Evolutionary conservation across 2,888 invertebrate species (phyloP).

Genomic region (Panopea generosa): DNA sequence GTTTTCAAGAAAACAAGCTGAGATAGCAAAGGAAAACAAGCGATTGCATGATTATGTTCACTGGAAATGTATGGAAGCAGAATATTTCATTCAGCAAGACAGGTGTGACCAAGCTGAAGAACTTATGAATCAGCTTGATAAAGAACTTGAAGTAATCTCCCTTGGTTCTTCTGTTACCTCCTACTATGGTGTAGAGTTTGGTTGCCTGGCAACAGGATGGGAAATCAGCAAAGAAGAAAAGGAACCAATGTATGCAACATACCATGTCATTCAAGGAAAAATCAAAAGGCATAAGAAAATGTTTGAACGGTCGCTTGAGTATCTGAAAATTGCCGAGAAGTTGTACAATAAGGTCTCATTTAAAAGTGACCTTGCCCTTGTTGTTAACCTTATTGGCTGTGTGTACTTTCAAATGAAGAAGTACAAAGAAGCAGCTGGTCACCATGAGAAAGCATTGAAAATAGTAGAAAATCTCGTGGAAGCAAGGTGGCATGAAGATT

Average conservation of each 20-base stretch:
- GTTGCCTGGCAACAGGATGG: no score
- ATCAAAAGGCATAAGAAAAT: not conserved
- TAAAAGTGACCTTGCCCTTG: constrained; percentile 19
- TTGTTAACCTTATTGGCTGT: constrained; percentile 36
- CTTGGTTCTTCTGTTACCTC: no score
- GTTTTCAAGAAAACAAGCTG: no score
- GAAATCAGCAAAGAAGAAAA: no score
- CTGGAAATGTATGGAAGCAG: constrained; percentile 1
- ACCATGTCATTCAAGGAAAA: no score
- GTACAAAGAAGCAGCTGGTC: not conserved
- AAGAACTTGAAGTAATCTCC: not conserved
- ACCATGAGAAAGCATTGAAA: not conserved
- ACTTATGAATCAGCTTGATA: not conserved
- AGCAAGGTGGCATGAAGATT: not conserved
- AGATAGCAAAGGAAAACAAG: no score
- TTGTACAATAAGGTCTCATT: not conserved
- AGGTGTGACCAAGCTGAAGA: not conserved
- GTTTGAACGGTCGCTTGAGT: not conserved
- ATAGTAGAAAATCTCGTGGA: not conserved
- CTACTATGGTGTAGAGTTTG: no score
- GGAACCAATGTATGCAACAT: no score
- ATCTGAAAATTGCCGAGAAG: not conserved
- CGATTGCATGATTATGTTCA: not conserved
- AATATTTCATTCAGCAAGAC: not conserved
- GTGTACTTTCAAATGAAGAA: constrained; percentile 19